phyloP scores from a whole-genome alignment of 2,113 vertebrate genomes.

The Numida meleagris region DNA sequence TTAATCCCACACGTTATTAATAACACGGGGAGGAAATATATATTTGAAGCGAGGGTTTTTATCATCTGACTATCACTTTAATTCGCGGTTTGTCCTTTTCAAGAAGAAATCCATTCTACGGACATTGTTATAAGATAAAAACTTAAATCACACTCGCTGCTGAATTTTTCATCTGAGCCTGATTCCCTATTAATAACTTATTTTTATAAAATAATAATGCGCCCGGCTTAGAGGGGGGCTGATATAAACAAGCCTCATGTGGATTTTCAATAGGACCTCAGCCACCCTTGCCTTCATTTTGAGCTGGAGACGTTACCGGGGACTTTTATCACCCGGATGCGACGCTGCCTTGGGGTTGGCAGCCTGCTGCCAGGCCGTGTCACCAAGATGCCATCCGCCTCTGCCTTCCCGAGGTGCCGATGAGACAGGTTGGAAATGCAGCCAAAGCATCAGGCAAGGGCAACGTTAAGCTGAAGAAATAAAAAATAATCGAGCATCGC shows the following conservation, averaged over 20 bases:
- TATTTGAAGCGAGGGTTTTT: constrained; percentile 63
- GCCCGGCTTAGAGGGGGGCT: constrained; percentile 10
- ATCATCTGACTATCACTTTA: constrained; percentile 55
- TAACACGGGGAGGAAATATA: constrained; percentile 42
- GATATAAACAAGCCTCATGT: constrained; percentile 39
- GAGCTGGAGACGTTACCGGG: background rate
- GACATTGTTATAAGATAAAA: constrained; percentile 25
- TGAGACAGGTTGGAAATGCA: constrained; percentile 7
- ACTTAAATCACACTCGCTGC: constrained; percentile 21
- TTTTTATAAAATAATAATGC: constrained; percentile 70
- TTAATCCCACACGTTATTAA: constrained; percentile 63
- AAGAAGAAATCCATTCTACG: constrained; percentile 51
- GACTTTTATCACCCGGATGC: background rate
- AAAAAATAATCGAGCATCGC: rapidly evolving
- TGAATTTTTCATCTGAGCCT: constrained; percentile 55
- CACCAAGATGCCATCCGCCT: background rate
- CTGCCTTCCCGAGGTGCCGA: background rate
- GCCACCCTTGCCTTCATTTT: background rate
- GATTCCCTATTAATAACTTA: constrained; percentile 32
- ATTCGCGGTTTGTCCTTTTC: constrained; percentile 65
- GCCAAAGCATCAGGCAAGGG: background rate
- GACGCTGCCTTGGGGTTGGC: background rate
- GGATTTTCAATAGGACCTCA: background rate
- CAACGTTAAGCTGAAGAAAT: constrained; percentile 28
- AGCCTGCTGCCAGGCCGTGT: rapidly evolving